Base-by-base conservation (phyloP, 2,113 vertebrate genomes). In the Chaenogobius annularis region DNA sequence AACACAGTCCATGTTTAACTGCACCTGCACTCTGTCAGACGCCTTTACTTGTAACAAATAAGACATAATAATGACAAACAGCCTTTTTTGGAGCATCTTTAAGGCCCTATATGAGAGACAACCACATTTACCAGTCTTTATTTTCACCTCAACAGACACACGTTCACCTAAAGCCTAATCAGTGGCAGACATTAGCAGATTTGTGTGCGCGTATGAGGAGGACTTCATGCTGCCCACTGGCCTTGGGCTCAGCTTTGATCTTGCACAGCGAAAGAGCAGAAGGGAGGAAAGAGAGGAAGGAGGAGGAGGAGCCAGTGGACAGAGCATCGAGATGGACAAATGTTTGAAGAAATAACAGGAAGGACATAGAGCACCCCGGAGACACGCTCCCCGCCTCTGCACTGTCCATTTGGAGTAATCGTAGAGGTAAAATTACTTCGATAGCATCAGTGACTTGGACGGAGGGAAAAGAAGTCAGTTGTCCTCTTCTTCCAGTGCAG, bases 211-310 rank as follows among this genome's bases (percentile, higher is more conserved):
- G 65, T 35, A 68, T 80, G 68, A 83, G n/a, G 55, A 73, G 66
- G 68, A 68, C 69, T 87, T 79, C 72, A 86, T 11, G 43, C 78
- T 81, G 78, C 70, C 75, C 69, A 23, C 26, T 69, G 68, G 83
- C 78, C 85, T 79, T 59, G n/a, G 67, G 80, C 79, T 50, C 9
- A 1, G 14, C 83, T 92, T 88, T 90, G 68, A 90, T 90, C 75
- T 83, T 66, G 43, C 23, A 59, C 35, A 66, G 64, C 13, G 48
- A 69, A 78, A 80, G 62, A 46, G 64, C 31, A 69, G 50, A 44
- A 22, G 73, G n/a, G 59, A 37, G 62, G 54, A n/a, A 69, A 31
- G 10, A 17, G 64, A 2, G 3, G 13, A 37, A 66, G 37, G 22
- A 15, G 70, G 62, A 68, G 26, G 37, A 35, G 40, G 19, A 65